Percentiles rank a stretch among this genome's conserved stretches.
phyloP scores from a whole-genome alignment of 2,888 invertebrate species.

The Scotopteryx bipunctaria region DNA sequence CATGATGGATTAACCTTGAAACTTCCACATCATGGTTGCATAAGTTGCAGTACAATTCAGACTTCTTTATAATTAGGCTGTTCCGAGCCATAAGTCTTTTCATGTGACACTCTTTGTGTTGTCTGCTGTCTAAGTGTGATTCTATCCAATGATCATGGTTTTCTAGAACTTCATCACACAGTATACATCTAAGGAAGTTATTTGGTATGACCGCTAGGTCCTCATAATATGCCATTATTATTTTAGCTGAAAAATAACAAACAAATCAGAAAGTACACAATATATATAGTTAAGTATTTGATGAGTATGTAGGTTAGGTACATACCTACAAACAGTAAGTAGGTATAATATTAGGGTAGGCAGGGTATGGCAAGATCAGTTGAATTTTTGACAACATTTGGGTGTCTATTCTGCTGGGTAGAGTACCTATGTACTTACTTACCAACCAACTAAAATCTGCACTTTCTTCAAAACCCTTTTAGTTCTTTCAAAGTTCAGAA shows the following conservation, averaged over 20 bases:
- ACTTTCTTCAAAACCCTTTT: too few species aligned
- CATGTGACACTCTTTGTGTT: constrained; percentile 42
- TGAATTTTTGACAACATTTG: too few species aligned
- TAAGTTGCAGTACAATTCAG: constrained; percentile 40
- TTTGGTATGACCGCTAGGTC: constrained; percentile 44
- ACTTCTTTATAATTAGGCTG: constrained; percentile 37
- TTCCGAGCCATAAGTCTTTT: constrained; percentile 47
- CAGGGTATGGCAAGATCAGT: too few species aligned
- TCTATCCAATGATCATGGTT: constrained; percentile 42
- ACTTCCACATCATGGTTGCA: constrained; percentile 40
- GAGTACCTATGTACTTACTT: too few species aligned
- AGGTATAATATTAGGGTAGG: too few species aligned
- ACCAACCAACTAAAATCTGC: too few species aligned
- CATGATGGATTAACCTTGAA: constrained; percentile 37
- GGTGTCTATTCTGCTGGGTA: too few species aligned
- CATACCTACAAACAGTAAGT: too few species aligned
- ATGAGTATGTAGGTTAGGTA: not conserved
- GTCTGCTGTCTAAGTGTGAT: constrained; percentile 41
- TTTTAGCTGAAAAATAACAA: not conserved
- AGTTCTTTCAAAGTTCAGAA: too few species aligned
- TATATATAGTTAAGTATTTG: not conserved
- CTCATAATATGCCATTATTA: constrained; percentile 49
- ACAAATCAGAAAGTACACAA: too few species aligned
- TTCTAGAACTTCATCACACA: constrained; percentile 45
- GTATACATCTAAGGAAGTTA: constrained; percentile 44